Evolutionary conservation across 1,140 invertebrate species (phyloP), one percentile per base, ranked within the genome.

Genomic region (Zaprionus ornatus): DNA sequence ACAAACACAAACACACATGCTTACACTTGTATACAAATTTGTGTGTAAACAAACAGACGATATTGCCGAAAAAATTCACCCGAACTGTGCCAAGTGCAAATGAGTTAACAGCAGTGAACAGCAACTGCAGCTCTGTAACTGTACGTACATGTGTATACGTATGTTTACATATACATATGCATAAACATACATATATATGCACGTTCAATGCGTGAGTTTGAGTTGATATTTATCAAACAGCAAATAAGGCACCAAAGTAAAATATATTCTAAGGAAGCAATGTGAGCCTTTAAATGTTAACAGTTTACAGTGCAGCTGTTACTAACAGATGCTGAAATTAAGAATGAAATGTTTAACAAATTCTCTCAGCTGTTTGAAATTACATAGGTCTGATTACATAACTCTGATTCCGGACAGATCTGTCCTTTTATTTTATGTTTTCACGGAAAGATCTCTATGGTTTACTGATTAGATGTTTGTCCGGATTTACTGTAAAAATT

Each of bases 1-100:
- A 42, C 9, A 25, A 25, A 9, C 25, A 40, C 61, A 62, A 27
- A 55, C 10, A 70, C 32, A 25, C 13, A 25, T 19, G 27, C 10
- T 15, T 23, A 42, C 7, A 52, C 21, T 45, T 15, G 25, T 17
- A 50, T 13, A 60, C 45, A 40, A 54, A 79, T 50, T 48, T 66
- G 45, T 59, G 37, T 68, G 69, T 88, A 86, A 87, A 86, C 83
- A 86, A 69, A 59, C 55, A 59, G 15, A 32, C 17, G 25, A 80
- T 66, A 71, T 63, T n/a, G 64, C 59, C 61, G 64, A 86, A 78
- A 79, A 59, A 61, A 68, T 88, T 79, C 54, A 75, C 52, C 52
- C 69, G 70, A 85, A 86, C 55, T 88, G 84, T 86, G 83, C 84
- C 83, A 86, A 86, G 83, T 86, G 84, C 77, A 86, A 86, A 86